Evolutionary conservation across 1,140 invertebrate genomes (phyloP).

Genomic region (Drosophila tristis): DNA sequence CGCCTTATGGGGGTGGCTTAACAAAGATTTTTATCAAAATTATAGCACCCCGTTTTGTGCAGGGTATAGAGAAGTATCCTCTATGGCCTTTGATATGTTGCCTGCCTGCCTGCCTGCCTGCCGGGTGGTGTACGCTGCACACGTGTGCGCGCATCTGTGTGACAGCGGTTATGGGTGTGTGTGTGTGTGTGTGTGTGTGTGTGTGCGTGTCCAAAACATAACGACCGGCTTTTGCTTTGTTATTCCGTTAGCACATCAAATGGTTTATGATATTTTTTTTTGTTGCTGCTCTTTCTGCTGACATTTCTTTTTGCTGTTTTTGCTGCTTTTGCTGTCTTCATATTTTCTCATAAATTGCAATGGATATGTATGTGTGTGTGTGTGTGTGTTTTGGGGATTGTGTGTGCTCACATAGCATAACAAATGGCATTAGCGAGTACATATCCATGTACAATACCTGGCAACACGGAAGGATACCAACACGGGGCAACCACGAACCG

Average conservation of each 20-base stretch:
- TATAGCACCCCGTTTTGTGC: background rate
- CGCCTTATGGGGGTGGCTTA: no score
- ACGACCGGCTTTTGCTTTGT: constrained; percentile 69
- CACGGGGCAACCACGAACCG: background rate
- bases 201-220: constrained; percentile 20
- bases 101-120: constrained; percentile 53
- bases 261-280: constrained; percentile 58
- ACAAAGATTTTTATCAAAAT: no score
- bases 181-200: background rate
- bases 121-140: constrained; percentile 34
- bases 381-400: constrained; percentile 8
- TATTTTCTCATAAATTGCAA: constrained; percentile 65
- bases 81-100: constrained; percentile 73
- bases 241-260: constrained; percentile 77
- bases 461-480: background rate
- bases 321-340: constrained; percentile 1
- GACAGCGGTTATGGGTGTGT: constrained; percentile 4
- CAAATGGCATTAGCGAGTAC: constrained; percentile 39
- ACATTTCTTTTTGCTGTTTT: background rate
- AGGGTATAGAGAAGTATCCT: constrained; percentile 37
- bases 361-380: constrained; percentile 32
- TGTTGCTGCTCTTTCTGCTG: background rate
- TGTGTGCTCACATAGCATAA: constrained; percentile 25
- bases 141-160: background rate
- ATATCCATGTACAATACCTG: constrained; percentile 23